Base-by-base conservation (phyloP, 1,140 invertebrate genomes). In the Gonatopus flavifemur region DNA sequence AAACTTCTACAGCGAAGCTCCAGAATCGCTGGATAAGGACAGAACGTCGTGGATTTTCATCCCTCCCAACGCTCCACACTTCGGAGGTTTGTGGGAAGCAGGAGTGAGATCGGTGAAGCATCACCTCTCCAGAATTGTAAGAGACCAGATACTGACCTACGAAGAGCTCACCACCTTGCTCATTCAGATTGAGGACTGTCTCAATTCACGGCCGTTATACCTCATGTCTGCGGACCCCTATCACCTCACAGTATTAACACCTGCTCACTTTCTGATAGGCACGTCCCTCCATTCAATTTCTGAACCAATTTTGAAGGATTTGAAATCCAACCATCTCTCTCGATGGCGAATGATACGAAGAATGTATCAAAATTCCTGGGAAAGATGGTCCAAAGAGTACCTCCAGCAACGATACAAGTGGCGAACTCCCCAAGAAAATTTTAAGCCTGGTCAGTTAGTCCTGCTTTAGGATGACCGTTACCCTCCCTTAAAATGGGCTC, bases 141-240 rank as follows among this genome's bases (percentile, higher is more conserved):
- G 49, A 15, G 43, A 51, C 9, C 19, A 18, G 3, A 4, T 25
- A 7, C 35, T 62, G 9, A 53, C 45, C 15, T 59, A 24, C 36
- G 54, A 61, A 49, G 51, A 58, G 30, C 46, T 49, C 20, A 19
- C 10, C 19, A 58, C 55, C 2, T 6, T 58, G 18, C 44, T 61
- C 15, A 31, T 13, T 15, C 35, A 55, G 43, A 46, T 58, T 16
- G 55, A 58, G 35, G 51, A 46, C n/a, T 30, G 19, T 9, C 39
- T 57, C 12, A 61, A 61, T 49, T 58, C 55, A 12, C 35, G 55
- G 16, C 55, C 59, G 1, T 32, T 58, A 20, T 50, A n/a, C 37
- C 48, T 51, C 4, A 5, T 61, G 9, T 55, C 49, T 5, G 25
- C 25, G 48, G 45, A 57, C 57, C 50, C 49, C 18, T 40, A 48